Percentiles rank a stretch among this genome's conserved stretches.
Evolutionary conservation across 2,113 vertebrate genomes (phyloP).

Genomic region (Seriola aureovittata): DNA sequence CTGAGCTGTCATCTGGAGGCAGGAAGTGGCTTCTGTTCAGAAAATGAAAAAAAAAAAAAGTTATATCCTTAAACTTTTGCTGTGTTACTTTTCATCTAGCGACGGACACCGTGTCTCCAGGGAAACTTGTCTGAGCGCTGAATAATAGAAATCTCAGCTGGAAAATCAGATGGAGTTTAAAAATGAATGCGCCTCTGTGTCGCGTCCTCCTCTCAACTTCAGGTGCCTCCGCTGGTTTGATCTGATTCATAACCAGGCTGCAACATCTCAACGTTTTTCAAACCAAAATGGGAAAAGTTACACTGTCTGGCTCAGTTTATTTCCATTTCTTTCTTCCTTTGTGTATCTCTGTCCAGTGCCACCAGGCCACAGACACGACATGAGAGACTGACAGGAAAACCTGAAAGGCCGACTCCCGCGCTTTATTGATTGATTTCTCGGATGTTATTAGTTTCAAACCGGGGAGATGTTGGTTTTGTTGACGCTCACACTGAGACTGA

Average conservation of each 20-base stretch:
- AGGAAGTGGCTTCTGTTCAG: neutral
- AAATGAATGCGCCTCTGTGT: constrained; percentile 40
- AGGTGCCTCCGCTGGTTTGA: constrained; percentile 16
- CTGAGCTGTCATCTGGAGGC: neutral
- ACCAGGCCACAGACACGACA: neutral
- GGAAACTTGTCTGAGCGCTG: constrained; percentile 5
- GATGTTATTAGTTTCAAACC: constrained; percentile 37
- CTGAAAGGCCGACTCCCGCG: neutral
- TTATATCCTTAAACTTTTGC: neutral
- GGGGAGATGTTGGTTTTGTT: constrained; percentile 11
- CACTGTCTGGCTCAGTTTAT: neutral
- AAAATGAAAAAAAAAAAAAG: neutral
- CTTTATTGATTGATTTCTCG: constrained; percentile 37
- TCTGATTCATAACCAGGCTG: constrained; percentile 24
- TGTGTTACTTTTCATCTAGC: neutral
- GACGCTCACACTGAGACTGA: neutral
- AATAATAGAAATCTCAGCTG: constrained; percentile 55
- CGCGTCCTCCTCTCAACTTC: constrained; percentile 27
- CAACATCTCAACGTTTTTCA: constrained; percentile 13
- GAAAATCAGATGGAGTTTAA: constrained; percentile 43
- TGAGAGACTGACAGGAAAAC: neutral
- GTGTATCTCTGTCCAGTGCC: neutral
- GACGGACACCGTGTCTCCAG: neutral
- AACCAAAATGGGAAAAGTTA: constrained; percentile 14
- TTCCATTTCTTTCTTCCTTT: neutral